Evolutionary conservation across 2,113 vertebrate species (phyloP).

Genomic region (Larimichthys crocea): DNA sequence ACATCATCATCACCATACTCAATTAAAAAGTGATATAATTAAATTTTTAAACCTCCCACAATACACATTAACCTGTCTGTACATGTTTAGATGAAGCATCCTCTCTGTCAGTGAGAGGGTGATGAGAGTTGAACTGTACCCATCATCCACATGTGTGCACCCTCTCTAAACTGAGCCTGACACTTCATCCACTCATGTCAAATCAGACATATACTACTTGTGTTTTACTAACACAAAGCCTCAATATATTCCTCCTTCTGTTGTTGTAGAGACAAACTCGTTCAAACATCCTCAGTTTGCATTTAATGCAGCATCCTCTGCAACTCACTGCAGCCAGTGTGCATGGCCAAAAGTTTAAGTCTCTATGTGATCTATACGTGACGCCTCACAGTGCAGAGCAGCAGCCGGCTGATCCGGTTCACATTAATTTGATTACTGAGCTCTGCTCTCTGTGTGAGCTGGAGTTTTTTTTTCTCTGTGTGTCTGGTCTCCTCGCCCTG

Average conservation of each 20-base stretch:
- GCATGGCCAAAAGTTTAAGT: neutral
- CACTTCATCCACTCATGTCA: neutral
- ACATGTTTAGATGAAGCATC: neutral
- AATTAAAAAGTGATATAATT: neutral
- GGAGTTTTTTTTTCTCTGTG: neutral
- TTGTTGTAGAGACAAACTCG: neutral
- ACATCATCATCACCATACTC: neutral
- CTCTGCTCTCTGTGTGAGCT: slow-evolving; percentile 28
- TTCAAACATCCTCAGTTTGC: neutral
- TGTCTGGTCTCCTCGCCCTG: neutral
- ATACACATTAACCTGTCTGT: neutral
- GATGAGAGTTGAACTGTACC: neutral
- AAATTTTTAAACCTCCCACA: neutral
- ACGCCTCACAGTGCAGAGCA: slow-evolving; percentile 4
- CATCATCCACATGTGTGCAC: neutral
- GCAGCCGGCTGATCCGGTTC: slow-evolving; percentile 40
- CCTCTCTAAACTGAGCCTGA: neutral
- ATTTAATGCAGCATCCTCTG: neutral
- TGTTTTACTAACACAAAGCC: neutral
- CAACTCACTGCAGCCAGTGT: neutral
- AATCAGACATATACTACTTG: neutral
- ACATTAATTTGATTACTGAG: slow-evolving; percentile 39
- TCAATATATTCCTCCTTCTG: neutral
- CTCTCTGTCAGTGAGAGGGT: neutral
- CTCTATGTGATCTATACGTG: slow-evolving; percentile 10